These are phyloP conservation scores for Oreohelix idahoensis DNA, from an alignment of 1,140 invertebrate genomes.

Conservation along the genomic window DNA sequence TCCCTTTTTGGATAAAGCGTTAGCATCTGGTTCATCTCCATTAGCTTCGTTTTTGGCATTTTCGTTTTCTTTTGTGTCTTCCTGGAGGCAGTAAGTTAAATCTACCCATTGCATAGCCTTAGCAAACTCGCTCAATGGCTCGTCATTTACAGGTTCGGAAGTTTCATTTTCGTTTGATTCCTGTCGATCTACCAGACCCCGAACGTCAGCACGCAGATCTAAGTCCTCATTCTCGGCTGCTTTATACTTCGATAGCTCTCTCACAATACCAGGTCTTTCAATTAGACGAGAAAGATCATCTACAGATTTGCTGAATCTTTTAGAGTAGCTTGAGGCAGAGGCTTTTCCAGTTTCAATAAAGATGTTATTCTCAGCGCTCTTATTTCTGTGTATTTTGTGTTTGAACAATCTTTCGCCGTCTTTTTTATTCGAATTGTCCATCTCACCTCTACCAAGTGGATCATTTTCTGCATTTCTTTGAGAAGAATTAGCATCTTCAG, in stretches of 20 bases:
- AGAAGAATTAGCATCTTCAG: background rate
- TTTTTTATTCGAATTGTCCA: background rate
- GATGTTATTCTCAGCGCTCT: background rate
- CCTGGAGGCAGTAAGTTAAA: conserved; percentile 24
- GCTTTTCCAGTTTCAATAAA: background rate
- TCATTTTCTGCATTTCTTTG: background rate
- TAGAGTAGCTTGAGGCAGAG: background rate
- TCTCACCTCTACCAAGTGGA: background rate
- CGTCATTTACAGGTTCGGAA: background rate
- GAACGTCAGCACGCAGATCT: too few relatives aligned
- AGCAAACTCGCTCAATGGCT: conserved; percentile 29
- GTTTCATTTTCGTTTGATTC: background rate
- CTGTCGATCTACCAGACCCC: background rate
- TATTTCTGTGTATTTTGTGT: background rate
- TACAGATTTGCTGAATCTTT: background rate
- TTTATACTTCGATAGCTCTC: background rate
- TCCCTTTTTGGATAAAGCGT: conserved; percentile 1
- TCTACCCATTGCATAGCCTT: conserved; percentile 35
- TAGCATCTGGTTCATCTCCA: background rate
- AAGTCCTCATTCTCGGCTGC: background rate
- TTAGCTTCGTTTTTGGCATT: background rate
- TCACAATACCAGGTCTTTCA: background rate
- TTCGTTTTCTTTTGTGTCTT: background rate
- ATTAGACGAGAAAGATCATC: background rate
- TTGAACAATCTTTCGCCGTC: background rate